These are phyloP conservation scores for Aphaenogaster rudis DNA, from an alignment of 1,140 invertebrate genomes.

Conservation along the genomic window DNA sequence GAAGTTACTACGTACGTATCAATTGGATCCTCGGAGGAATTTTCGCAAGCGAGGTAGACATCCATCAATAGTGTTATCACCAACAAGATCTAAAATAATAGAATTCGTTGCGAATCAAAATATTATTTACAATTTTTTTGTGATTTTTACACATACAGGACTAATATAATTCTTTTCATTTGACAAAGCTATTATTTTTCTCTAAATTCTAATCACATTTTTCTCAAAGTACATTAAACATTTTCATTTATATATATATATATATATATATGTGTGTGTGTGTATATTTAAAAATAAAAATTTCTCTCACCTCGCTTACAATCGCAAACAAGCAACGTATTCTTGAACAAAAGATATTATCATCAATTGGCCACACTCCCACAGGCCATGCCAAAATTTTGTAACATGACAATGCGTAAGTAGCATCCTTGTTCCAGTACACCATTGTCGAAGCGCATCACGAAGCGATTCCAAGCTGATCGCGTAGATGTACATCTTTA, in stretches of 20 bases:
- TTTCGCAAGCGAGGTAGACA: background rate
- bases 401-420: constrained; percentile 47
- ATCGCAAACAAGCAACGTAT: constrained; percentile 21
- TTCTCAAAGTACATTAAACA: background rate
- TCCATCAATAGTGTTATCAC: background rate
- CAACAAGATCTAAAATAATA: constrained; percentile 31
- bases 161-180: background rate
- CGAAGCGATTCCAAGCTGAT: background rate
- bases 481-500: constrained; percentile 16
- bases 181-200: background rate
- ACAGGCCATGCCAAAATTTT: constrained; percentile 56
- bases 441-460: background rate
- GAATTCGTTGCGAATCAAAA: background rate
- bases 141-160: background rate
- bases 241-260: background rate
- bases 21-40: constrained; percentile 33
- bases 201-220: background rate
- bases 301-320: constrained; percentile 22
- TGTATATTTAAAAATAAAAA: background rate
- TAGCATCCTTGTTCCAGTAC: constrained; percentile 18
- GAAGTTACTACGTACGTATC: constrained; percentile 38
- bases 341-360: constrained; percentile 16
- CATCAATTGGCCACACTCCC: constrained; percentile 66
- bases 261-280: background rate
- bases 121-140: background rate